A percentile compares a stretch with the other conserved stretches of the same genome.
These are phyloP conservation scores for Drosophila carrolli DNA, from an alignment of 1,140 invertebrate species.

Conservation along the genomic window DNA sequence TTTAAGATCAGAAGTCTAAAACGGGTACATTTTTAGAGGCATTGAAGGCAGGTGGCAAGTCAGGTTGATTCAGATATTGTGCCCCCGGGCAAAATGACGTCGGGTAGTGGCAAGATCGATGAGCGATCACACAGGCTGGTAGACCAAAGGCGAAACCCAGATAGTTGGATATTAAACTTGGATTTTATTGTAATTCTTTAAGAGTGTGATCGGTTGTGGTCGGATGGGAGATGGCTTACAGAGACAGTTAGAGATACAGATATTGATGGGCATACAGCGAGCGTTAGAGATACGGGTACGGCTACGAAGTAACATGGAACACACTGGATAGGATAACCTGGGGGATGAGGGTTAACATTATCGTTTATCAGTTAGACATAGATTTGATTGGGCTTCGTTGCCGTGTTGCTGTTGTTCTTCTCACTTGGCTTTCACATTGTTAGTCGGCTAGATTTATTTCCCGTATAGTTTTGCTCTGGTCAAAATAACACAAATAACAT, in stretches of 20 bases:
- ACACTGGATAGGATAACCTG: constrained; percentile 22
- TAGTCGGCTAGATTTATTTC: constrained; percentile 57
- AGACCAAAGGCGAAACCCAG: constrained; percentile 8
- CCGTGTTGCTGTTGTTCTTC: constrained; percentile 20
- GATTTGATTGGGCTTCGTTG: constrained; percentile 20
- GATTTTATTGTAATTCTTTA: constrained; percentile 47
- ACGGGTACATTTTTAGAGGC: neutral
- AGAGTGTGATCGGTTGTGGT: constrained; percentile 44
- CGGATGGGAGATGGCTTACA: constrained; percentile 48
- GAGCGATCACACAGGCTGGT: neutral
- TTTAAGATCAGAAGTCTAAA: neutral
- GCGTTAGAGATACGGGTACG: constrained; percentile 27
- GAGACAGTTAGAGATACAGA: constrained; percentile 44
- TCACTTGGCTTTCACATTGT: constrained; percentile 35
- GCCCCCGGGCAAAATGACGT: constrained; percentile 12
- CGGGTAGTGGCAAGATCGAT: constrained; percentile 15
- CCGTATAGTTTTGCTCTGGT: constrained; percentile 76
- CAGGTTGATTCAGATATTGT: constrained; percentile 31
- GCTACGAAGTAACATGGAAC: constrained; percentile 15
- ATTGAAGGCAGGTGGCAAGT: constrained; percentile 21
- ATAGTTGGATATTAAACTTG: constrained; percentile 41
- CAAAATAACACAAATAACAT: constrained; percentile 80
- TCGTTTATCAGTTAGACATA: constrained; percentile 19
- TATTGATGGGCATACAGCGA: constrained; percentile 32
- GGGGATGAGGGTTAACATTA: constrained; percentile 25